These are phyloP conservation scores for Leucophora obtusa DNA, from an alignment of 2,888 invertebrate species.

Conservation along the genomic window DNA sequence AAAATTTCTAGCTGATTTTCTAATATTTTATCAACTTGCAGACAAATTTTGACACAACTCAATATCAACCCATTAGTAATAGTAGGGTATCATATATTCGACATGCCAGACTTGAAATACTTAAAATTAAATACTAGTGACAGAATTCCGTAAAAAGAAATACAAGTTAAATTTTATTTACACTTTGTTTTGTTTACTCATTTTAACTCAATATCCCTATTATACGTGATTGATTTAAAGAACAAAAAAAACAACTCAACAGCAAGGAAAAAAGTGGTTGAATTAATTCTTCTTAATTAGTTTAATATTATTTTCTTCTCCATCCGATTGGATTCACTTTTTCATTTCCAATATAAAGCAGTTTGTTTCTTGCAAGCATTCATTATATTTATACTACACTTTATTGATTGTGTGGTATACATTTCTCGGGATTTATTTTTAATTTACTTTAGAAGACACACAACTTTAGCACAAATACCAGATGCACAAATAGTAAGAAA, in stretches of 20 bases:
- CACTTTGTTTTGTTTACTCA: neutral
- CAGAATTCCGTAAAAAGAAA: neutral
- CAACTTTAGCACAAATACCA: slow-evolving; percentile 33
- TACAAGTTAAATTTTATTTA: neutral
- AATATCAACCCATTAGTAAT: no score
- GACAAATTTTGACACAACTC: no score
- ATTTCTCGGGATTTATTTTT: slow-evolving; percentile 54
- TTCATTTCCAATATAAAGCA: neutral
- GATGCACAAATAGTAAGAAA: slow-evolving; percentile 34
- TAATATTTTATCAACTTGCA: no score
- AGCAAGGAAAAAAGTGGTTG: slow-evolving; percentile 28
- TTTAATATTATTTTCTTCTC: slow-evolving; percentile 22
- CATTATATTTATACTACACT: slow-evolving; percentile 51
- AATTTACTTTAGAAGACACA: slow-evolving; percentile 46
- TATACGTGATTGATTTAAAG: slow-evolving; percentile 36
- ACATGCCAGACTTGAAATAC: no score
- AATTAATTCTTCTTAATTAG: slow-evolving; percentile 49
- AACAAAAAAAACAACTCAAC: slow-evolving; percentile 13
- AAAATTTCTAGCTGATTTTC: no score
- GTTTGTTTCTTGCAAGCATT: slow-evolving; percentile 23
- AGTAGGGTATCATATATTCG: no score
- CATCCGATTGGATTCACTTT: neutral
- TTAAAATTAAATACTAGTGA: no score
- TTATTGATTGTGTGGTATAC: slow-evolving; percentile 57
- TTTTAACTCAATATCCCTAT: neutral